Evolutionary conservation across 2,113 vertebrate species (phyloP), one percentile per base, ranked within the genome.

Genomic region (Tetrax tetrax): DNA sequence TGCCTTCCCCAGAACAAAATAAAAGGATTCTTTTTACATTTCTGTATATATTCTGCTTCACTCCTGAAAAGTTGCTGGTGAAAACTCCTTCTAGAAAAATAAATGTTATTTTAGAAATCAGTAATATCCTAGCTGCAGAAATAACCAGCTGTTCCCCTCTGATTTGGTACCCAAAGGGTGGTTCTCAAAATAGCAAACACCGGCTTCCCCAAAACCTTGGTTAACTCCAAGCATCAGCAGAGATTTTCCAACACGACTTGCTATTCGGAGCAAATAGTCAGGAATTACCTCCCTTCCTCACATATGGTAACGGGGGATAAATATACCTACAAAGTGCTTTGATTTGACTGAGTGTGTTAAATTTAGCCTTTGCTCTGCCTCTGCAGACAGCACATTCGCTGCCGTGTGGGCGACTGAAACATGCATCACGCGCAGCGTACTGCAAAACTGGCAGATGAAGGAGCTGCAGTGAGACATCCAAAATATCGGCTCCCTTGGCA

Each of bases 311-410:
- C 2, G 1, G 56, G 6, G 74, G 23, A 68, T 89, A 96, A 95
- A 94, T 56, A 89, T 10, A 56, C 57, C 47, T 43, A 12, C 7
- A 43, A 61, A 66, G 29, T 3, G 90, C 59, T 91, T 65, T 48
- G 72, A 78, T 89, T 87, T 91, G 92, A 85, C 38, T 7, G 81
- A 8, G 27, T 21, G 31, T 6, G 69, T 89, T 84, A 86, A 92
- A 95, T 72, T 76, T 83, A 89, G 96, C n/a, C 16, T 5, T 37
- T 79, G 66, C 75, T 91, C 74, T 93, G 88, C 86, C 89, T 93
- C 92, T 93, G 41, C 51, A 87, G 92, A 90, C 87, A 68, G 93
- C 51, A 76, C 59, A n/a, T 68, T 50, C 10, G 72, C 72, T 21
- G 90, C 87, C 76, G 11, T 0, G 4, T 59, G 69, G 56, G 35